Evolutionary conservation across 2,888 invertebrate species (phyloP), one percentile per base, ranked within the genome.

Genomic region (Leucophenga maculata): DNA sequence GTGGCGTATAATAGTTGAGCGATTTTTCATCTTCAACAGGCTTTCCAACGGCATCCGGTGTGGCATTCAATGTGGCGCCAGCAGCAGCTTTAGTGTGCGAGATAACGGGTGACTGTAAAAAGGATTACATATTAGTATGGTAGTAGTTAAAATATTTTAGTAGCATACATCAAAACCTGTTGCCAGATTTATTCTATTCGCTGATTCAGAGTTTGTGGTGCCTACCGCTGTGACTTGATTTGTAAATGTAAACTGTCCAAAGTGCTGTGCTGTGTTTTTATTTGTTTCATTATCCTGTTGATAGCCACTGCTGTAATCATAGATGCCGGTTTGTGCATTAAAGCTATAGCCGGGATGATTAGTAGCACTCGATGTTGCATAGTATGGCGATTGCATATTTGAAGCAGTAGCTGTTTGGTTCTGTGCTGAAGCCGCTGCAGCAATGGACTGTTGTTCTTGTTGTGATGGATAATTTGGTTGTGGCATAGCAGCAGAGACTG

Each of bases 241-340:
- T 54, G 83, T 77, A 1, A 73, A 82, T 6, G 87, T 87, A 68
- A 80, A 87, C 75, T 86, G 86, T 0, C 86, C 86, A 66, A 78
- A 83, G 8, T 46, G 20, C 66, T 82, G 77, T 14, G 79, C 79
- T 9, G 81, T 73, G 3, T 68, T 76, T 9, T 75, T 74, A 11
- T 75, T 65, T 20, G 75, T 64, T 44, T 71, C 50, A 18, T 69
- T 73, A 6, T 78, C 77, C 8, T 82, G 79, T 68, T 92, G 91
- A 70, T 92, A 92, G 0, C 92, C 92, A 66, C 92, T 92, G 74
- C 87, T 91, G 77, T 93, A 93, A 13, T 92, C 91, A 75, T 91
- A 93, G 57, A 80, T 86, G 0, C 92, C 92, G 0, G 91, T 90
- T 0, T 88, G 82, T 0, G 89, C 75, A 79, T 93, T 92, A 75